Conservation (phyloP, 2,888 invertebrate species). For the Caenorhabditis doughertyi region DNA sequence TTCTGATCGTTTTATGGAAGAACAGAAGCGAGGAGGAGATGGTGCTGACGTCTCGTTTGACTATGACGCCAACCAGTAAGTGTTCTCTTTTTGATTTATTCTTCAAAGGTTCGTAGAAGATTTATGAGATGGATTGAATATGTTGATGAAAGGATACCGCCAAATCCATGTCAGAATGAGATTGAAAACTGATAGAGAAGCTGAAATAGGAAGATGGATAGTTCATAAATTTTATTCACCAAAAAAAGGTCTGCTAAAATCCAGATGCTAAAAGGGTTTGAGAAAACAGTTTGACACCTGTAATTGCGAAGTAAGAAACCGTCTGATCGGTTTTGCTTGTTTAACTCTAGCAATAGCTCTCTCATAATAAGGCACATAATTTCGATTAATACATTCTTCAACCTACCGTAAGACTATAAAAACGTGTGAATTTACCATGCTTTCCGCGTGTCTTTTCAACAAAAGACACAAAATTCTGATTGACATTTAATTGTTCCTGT, state of each 20-base stretch:
- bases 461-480: neutral
- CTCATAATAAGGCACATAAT: neutral
- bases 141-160: neutral
- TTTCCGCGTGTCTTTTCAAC: conserved; percentile 9
- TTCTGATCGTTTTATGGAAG: conserved; percentile 38
- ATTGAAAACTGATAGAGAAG: neutral
- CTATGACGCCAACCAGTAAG: conserved; percentile 57
- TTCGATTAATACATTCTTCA: too few species aligned
- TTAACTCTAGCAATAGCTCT: too few species aligned
- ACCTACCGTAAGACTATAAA: neutral
- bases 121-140: neutral
- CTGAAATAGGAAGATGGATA: neutral
- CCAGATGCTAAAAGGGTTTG: too few species aligned
- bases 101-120: neutral
- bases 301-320: too few species aligned
- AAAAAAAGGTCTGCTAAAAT: too few species aligned
- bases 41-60: conserved; percentile 38
- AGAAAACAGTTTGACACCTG: too few species aligned
- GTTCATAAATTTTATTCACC: too few species aligned
- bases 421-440: conserved; percentile 14
- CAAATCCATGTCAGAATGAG: neutral
- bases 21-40: conserved; percentile 19
- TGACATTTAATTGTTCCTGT: neutral
- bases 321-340: too few species aligned
- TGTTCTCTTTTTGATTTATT: neutral